Percentiles rank a stretch among this genome's conserved stretches.
phyloP scores from a whole-genome alignment of 2,888 invertebrate species.

The Pterostichus madidus region DNA sequence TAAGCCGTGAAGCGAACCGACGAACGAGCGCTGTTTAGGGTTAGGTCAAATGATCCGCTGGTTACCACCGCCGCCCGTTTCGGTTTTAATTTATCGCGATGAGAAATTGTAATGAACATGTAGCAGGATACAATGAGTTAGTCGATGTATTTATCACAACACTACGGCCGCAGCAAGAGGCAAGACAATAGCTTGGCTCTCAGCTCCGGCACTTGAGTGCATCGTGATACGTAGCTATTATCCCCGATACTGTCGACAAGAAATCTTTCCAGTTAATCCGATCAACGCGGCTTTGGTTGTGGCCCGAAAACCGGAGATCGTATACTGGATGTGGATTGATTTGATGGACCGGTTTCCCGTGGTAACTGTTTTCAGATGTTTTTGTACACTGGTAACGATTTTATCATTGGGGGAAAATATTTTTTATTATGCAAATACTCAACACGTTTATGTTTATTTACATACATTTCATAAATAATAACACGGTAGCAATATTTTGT shows the following conservation, averaged over 20 bases:
- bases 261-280: slow-evolving; percentile 62
- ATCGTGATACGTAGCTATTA: slow-evolving; percentile 62
- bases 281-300: slow-evolving; percentile 51
- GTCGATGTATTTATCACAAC: slow-evolving; percentile 54
- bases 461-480: neutral
- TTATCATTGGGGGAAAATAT: slow-evolving; percentile 21
- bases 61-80: slow-evolving; percentile 7
- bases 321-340: slow-evolving; percentile 13
- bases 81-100: slow-evolving; percentile 43
- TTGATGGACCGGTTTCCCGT: neutral
- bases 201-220: slow-evolving; percentile 50
- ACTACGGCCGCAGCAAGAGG: slow-evolving; percentile 14
- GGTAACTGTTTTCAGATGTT: slow-evolving; percentile 28
- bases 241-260: slow-evolving; percentile 63
- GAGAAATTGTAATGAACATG: slow-evolving; percentile 57
- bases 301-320: slow-evolving; percentile 28
- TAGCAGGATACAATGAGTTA: slow-evolving; percentile 46
- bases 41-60: slow-evolving; percentile 27
- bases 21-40: slow-evolving; percentile 39
- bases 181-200: slow-evolving; percentile 47
- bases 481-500: neutral
- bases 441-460: neutral
- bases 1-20: slow-evolving; percentile 30
- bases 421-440: neutral
- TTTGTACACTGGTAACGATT: slow-evolving; percentile 34